Evolutionary conservation across 2,888 invertebrate species (phyloP), one percentile per base, ranked within the genome.

Genomic region (Meteorus cinctellus): DNA sequence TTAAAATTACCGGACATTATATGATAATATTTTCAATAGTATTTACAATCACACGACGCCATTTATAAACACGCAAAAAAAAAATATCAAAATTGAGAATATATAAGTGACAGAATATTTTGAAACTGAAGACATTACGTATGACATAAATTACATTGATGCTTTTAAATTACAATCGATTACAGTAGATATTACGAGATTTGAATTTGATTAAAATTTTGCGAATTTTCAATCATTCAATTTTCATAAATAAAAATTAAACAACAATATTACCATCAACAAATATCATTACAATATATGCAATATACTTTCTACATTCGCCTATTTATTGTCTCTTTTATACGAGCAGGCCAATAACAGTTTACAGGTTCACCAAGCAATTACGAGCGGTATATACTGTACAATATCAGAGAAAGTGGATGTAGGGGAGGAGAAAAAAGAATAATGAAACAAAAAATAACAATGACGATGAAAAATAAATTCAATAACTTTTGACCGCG

Each of bases 241-340:
- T 73, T 62, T 66, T 66, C 34, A 60, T 55, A 19, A n/a, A 55
- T 19, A n/a, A 16, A 48, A 16, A 19, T 55, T 24, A 24, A 24
- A 55, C 19, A 1, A 55, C 19, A 55, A 4, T 6, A 55, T 6
- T 55, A 55, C 55, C 19, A 55, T 19, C 19, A 55, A n/a, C 19
- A 62, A 45, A 72, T 75, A 62, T 72, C 69, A 76, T 77, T 70
- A 73, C 74, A 77, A 71, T 71, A 59, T 55, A 19, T 19, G n/a
- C 55, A 55, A 70, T 78, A 59, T 72, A 76, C 79, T 79, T 79
- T 78, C 78, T 79, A 79, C 76, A 78, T 77, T 78, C 79, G 77
- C 79, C 78, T 78, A 75, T 78, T 77, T 79, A 75, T 72, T 75
- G 75, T 75, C 75, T 71, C 71, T 66, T 55, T 71, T 71, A 66